Conservation (phyloP, 2,888 invertebrate species). For the Agonopterix subpropinquella region DNA sequence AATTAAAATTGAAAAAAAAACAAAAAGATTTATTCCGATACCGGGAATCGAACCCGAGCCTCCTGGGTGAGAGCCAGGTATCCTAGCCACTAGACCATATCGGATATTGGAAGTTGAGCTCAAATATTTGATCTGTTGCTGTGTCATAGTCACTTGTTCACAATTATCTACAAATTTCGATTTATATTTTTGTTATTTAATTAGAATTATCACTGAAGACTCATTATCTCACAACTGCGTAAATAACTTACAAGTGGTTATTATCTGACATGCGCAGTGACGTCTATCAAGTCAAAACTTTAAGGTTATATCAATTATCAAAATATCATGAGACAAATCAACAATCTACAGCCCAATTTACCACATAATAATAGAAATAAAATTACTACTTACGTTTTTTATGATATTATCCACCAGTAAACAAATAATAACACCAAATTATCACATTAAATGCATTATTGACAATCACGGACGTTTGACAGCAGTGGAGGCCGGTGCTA, state of each 20-base stretch:
- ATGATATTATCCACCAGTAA: slow-evolving; percentile 5
- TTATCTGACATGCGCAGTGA: slow-evolving; percentile 24
- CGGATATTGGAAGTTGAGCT: slow-evolving; percentile 46
- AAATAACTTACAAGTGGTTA: too few species aligned
- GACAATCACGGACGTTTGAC: slow-evolving; percentile 46
- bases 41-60: slow-evolving; percentile 80
- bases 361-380: not conserved
- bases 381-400: slow-evolving; percentile 42
- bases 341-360: not conserved
- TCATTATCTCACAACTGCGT: too few species aligned
- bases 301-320: slow-evolving; percentile 21
- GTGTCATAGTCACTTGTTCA: not conserved
- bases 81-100: slow-evolving; percentile 80
- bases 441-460: slow-evolving; percentile 38
- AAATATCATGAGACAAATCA: not conserved
- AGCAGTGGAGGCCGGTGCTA: slow-evolving; percentile 34
- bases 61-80: slow-evolving; percentile 78
- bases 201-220: too few species aligned
- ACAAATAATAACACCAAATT: slow-evolving; percentile 9
- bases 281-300: not conserved
- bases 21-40: slow-evolving; percentile 55
- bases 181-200: too few species aligned
- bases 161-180: too few species aligned
- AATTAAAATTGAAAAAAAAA: slow-evolving; percentile 22
- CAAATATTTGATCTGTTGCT: not conserved